These are phyloP conservation scores for Microhierax caerulescens DNA, from an alignment of 2,797 vertebrate species.

Conservation along the genomic window DNA sequence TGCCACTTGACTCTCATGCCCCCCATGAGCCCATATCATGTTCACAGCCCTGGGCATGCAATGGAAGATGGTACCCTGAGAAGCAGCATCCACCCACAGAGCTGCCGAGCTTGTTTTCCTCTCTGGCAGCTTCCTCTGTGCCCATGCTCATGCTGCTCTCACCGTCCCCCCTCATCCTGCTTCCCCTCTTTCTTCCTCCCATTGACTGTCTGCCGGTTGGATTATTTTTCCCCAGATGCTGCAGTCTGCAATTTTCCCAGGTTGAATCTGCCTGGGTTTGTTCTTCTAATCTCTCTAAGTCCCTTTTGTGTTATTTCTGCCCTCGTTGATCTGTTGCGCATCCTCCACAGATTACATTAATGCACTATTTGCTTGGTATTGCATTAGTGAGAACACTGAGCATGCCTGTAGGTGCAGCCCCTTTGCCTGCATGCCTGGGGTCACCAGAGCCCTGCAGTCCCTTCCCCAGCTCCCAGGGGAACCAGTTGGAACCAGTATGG, in stretches of 20 bases:
- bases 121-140: neutral
- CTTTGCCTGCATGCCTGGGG: neutral
- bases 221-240: conserved; percentile 53
- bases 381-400: neutral
- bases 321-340: neutral
- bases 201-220: neutral
- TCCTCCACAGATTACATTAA: conserved; percentile 4
- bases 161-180: neutral
- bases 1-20: rapidly evolving
- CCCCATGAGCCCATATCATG: neutral
- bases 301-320: conserved; percentile 40
- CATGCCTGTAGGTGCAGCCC: neutral
- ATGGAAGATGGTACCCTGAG: neutral
- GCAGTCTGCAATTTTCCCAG: conserved; percentile 31
- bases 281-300: conserved; percentile 50
- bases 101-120: neutral
- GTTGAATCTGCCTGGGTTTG: conserved; percentile 33
- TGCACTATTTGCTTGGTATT: neutral
- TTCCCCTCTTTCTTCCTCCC: conserved; percentile 53
- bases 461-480: neutral
- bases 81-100: neutral
- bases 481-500: neutral
- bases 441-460: rapidly evolving
- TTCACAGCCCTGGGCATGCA: neutral
- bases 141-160: rapidly evolving